Percentiles rank a stretch among this genome's conserved stretches.
These are phyloP conservation scores for Sylvilagus floridanus DNA, from an alignment of 2,797 vertebrate species.

Conservation along the genomic window DNA sequence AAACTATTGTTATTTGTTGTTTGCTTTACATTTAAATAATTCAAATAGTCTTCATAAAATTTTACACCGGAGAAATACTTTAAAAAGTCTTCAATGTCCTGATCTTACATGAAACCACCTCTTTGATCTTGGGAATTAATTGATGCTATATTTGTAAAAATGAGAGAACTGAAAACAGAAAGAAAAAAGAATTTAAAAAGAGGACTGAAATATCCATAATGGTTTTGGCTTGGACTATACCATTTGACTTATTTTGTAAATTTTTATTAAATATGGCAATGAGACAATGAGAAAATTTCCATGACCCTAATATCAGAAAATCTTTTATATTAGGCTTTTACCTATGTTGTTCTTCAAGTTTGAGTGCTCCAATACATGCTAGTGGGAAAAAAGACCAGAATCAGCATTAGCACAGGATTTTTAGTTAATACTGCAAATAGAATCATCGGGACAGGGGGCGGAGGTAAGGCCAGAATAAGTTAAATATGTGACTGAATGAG, in stretches of 20 bases:
- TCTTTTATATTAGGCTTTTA: slow-evolving; percentile 59
- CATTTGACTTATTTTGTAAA: slow-evolving; percentile 15
- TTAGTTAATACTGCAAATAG: slow-evolving; percentile 54
- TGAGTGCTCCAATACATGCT: slow-evolving; percentile 67
- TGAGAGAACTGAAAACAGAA: not conserved
- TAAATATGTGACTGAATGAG: slow-evolving; percentile 18
- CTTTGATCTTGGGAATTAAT: not conserved
- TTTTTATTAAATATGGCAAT: slow-evolving; percentile 15
- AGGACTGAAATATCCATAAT: not conserved
- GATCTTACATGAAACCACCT: not conserved
- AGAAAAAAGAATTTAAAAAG: not conserved
- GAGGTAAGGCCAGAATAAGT: not conserved
- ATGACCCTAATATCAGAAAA: slow-evolving; percentile 59
- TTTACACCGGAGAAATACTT: slow-evolving; percentile 37
- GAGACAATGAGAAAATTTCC: slow-evolving; percentile 1
- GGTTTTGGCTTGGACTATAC: not conserved
- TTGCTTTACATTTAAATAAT: slow-evolving; percentile 34
- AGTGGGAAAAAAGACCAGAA: slow-evolving; percentile 65
- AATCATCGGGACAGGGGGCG: not conserved
- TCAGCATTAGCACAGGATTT: slow-evolving; percentile 60
- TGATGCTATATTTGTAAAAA: slow-evolving; percentile 3
- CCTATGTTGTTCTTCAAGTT: slow-evolving; percentile 69
- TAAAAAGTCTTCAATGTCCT: slow-evolving; percentile 11
- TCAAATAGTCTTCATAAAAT: not conserved
- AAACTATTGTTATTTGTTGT: slow-evolving; percentile 29